A percentile compares a stretch with the other conserved stretches of the same genome.
Conservation (phyloP, 53 echinoderm and acorn worm genomes). For the Crossaster papposus region DNA sequence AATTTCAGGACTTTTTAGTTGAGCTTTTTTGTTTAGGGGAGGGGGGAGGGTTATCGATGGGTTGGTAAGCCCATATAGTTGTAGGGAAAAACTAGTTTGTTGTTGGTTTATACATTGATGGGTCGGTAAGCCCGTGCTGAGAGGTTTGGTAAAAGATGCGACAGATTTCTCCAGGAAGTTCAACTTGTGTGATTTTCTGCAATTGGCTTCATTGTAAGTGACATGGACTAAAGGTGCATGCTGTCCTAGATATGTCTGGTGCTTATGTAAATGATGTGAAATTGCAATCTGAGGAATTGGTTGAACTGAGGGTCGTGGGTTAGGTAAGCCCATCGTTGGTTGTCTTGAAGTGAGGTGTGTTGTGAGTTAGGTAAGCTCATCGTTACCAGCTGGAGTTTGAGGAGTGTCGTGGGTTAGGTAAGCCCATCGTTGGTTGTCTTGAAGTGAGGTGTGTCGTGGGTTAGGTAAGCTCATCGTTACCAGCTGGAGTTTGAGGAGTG, state of each 20-base stretch:
- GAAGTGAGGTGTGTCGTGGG: too few species aligned
- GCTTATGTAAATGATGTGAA: neutral
- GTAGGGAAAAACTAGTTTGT: neutral
- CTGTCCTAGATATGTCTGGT: neutral
- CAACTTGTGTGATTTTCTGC: neutral
- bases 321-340: too few species aligned
- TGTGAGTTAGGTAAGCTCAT: too few species aligned
- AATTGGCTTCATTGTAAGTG: neutral
- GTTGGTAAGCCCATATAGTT: constrained; percentile 47
- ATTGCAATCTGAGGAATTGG: neutral
- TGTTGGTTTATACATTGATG: neutral
- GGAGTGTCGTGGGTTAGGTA: too few species aligned
- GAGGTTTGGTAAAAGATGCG: neutral
- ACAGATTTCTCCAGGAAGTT: neutral
- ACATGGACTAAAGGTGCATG: neutral
- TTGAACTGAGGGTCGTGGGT: too few species aligned
- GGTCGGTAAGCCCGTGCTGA: constrained; percentile 24
- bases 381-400: too few species aligned
- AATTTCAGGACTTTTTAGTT: too few species aligned
- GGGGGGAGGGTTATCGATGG: neutral
- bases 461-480: too few species aligned
- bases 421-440: too few species aligned
- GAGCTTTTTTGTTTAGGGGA: neutral
- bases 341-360: too few species aligned
- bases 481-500: too few species aligned